A percentile compares a stretch with the other conserved stretches of the same genome.
Conservation (phyloP, 2,797 vertebrate genomes). For the Anolis apletophallus region DNA sequence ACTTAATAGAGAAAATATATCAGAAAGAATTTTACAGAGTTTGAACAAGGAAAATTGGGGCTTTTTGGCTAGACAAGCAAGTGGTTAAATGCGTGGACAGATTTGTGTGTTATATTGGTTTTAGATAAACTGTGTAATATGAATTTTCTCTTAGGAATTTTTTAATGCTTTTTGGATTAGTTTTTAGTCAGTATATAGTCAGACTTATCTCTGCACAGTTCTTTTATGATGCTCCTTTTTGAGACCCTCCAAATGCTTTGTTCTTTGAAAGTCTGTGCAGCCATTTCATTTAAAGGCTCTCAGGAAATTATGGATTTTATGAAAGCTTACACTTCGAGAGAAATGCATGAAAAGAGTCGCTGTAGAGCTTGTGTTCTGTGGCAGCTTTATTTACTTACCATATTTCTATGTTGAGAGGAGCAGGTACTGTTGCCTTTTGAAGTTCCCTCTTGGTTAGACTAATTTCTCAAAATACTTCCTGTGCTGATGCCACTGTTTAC, state of each 20-base stretch:
- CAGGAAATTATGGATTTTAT: conserved; percentile 48
- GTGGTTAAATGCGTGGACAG: conserved; percentile 22
- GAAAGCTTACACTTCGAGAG: conserved; percentile 10
- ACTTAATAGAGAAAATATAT: conserved; percentile 9
- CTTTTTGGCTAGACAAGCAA: background rate
- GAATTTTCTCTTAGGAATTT: conserved; percentile 26
- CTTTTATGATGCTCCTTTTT: conserved; percentile 12
- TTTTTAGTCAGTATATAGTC: conserved; percentile 8
- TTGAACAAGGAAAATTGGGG: background rate
- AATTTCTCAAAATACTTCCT: conserved; percentile 58
- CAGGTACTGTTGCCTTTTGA: conserved; percentile 47
- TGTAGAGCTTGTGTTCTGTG: conserved; percentile 3
- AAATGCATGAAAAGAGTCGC: conserved; percentile 21
- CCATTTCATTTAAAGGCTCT: conserved; percentile 29
- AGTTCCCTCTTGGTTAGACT: conserved; percentile 37
- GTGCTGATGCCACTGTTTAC: conserved; percentile 52
- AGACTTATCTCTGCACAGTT: conserved; percentile 8
- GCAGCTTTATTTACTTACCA: conserved; percentile 39
- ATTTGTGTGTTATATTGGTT: conserved; percentile 28
- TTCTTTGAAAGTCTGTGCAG: conserved; percentile 42
- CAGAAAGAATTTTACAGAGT: background rate
- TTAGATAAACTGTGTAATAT: conserved; percentile 30
- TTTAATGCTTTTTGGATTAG: conserved; percentile 37
- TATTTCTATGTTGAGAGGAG: conserved; percentile 28
- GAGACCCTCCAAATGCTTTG: conserved; percentile 8